Evolutionary conservation across 2,113 vertebrate species (phyloP), one percentile per base, ranked within the genome.

Genomic region (Leucosticte australis): DNA sequence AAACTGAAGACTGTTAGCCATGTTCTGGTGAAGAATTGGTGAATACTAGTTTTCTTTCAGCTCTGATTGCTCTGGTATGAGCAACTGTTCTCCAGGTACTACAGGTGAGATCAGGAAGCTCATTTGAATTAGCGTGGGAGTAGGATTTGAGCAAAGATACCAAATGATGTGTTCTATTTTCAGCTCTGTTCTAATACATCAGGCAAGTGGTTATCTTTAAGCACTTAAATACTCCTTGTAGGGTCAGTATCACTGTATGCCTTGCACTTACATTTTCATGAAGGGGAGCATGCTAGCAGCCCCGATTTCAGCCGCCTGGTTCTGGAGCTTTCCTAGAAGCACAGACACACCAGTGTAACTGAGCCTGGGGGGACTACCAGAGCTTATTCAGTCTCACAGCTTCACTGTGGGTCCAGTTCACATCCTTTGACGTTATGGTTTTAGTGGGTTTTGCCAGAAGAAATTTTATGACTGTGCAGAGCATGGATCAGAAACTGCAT

Each of bases 121-220:
- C 59, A 67, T 78, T 88, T 80, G 59, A 86, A 83, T 95, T 60
- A 59, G 73, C 0, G 11, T 55, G 35, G 70, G 87, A 95, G 78
- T 82, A 62, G 68, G 76, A 90, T 70, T 91, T 88, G 55, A 75
- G 53, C 39, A 57, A 70, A 74, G 76, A 57, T 68, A 52, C 68
- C 42, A 49, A 93, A 57, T 50, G 35, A 92, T n/a, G 35, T 65
- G 42, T 44, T 92, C 90, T 93, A 33, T 86, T 93, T 96, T 90
- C 23, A 60, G 65, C 31, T 42, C 22, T 87, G n/a, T 41, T 92
- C 55, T 76, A 83, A 90, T 41, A 64, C 37, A 69, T 59, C 46
- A 89, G 70, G 60, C 33, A 85, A 87, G 28, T 28, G 12, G 63
- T 86, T 94, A 85, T 88, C 71, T 90, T 90, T 62, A 93, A 77